Conservation (phyloP, 2,797 vertebrate species). For the Otolemur crassicaudatus region DNA sequence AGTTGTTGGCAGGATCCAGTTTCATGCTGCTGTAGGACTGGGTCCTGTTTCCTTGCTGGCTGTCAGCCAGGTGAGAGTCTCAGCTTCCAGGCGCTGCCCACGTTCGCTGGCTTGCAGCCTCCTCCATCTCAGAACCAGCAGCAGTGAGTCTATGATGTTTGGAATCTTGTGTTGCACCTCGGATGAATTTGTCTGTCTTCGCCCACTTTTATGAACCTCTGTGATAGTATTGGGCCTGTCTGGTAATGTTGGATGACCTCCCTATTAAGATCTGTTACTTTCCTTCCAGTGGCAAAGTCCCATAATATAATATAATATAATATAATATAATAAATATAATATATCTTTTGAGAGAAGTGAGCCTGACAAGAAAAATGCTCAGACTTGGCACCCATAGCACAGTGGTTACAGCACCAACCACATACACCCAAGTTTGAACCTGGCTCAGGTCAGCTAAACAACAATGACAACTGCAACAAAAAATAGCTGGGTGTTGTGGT, state of each 20-base stretch:
- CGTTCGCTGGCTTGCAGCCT: not conserved
- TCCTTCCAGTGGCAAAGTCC: not conserved
- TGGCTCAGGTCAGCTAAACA: too few species aligned
- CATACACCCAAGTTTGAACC: too few species aligned
- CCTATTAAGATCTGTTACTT: not conserved
- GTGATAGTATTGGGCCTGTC: not conserved
- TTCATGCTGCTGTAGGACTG: not conserved
- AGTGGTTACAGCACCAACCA: too few species aligned
- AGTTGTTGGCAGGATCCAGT: not conserved
- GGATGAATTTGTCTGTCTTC: not conserved
- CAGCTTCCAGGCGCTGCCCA: not conserved
- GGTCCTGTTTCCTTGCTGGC: not conserved
- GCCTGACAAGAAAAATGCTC: not conserved
- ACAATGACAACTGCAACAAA: too few species aligned
- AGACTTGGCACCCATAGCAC: too few species aligned
- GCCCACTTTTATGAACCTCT: not conserved
- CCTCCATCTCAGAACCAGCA: not conserved
- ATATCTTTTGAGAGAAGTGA: not conserved
- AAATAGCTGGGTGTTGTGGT: too few species aligned
- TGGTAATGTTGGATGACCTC: not conserved
- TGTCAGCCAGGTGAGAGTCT: not conserved
- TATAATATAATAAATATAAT: too few species aligned
- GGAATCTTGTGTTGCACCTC: not conserved
- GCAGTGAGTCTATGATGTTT: not conserved
- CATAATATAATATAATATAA: not conserved